Percentiles rank a stretch among this genome's conserved stretches.
These are phyloP conservation scores for Macropis europaea DNA, from an alignment of 2,888 invertebrate species.

Conservation along the genomic window DNA sequence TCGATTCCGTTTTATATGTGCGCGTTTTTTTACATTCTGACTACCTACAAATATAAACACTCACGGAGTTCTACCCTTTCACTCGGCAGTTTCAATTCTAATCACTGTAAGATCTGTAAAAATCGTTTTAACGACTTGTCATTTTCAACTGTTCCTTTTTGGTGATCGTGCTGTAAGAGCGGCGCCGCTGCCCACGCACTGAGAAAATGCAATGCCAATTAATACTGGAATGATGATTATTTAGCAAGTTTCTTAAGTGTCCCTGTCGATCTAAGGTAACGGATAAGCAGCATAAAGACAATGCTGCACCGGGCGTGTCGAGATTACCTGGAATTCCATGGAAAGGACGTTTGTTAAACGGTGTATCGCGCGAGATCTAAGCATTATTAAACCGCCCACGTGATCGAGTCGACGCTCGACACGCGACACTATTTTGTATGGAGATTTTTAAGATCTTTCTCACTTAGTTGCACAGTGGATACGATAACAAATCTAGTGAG, in stretches of 20 bases:
- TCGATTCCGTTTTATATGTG: no score
- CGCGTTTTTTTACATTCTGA: no score
- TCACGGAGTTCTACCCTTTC: no score
- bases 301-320: constrained; percentile 48
- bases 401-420: neutral
- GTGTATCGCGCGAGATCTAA: constrained; percentile 10
- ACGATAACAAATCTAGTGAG: no score
- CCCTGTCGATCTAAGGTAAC: neutral
- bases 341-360: constrained; percentile 39
- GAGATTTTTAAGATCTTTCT: neutral
- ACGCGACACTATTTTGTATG: constrained; percentile 6
- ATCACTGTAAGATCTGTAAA: neutral
- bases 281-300: constrained; percentile 34
- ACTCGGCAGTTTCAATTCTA: no score
- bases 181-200: constrained; percentile 10
- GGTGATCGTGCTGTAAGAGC: neutral
- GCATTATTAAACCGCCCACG: constrained; percentile 41
- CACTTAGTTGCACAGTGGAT: no score
- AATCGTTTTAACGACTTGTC: neutral
- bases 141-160: constrained; percentile 8
- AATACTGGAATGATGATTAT: constrained; percentile 20
- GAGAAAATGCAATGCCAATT: constrained; percentile 12
- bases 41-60: no score
- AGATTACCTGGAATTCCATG: constrained; percentile 43
- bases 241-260: neutral